A percentile compares a stretch with the other conserved stretches of the same genome.
Conservation (phyloP, 1,140 invertebrate genomes). For the Tenebrio molitor region DNA sequence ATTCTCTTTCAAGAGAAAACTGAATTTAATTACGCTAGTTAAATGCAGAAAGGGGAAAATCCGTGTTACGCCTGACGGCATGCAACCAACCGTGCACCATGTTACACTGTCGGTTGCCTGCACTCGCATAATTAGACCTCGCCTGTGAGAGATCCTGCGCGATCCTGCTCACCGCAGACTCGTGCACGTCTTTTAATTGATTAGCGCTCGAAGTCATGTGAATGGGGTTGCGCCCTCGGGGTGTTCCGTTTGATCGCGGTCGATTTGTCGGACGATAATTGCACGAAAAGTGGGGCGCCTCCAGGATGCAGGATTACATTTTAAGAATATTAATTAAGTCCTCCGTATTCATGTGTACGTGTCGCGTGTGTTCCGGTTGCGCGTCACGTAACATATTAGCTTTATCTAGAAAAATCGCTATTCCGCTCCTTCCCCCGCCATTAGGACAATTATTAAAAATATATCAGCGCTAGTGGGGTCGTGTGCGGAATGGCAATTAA, state of each 20-base stretch:
- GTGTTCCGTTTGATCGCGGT: background rate
- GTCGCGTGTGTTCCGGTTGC: slow-evolving; percentile 15
- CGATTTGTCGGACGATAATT: slow-evolving; percentile 23
- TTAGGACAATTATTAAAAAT: slow-evolving; percentile 38
- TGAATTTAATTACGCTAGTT: no score
- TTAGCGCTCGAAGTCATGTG: background rate
- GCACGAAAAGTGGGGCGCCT: background rate
- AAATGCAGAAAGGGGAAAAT: no score
- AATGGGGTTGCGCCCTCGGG: background rate
- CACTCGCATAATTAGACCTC: no score
- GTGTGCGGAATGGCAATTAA: slow-evolving; percentile 17
- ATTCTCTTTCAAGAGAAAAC: no score
- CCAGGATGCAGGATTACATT: slow-evolving; percentile 3
- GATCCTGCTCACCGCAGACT: no score
- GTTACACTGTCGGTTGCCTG: no score
- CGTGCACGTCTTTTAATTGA: background rate
- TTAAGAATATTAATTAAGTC: slow-evolving; percentile 27
- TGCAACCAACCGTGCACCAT: no score
- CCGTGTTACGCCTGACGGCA: no score
- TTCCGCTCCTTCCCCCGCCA: slow-evolving; percentile 16
- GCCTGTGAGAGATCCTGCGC: no score
- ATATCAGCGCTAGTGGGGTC: slow-evolving; percentile 5
- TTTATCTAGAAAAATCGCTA: slow-evolving; percentile 34
- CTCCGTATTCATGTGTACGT: background rate
- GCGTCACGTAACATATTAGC: slow-evolving; percentile 31